Conservation (phyloP, 2,113 vertebrate genomes). For the Petrocephalus microphthalmus region DNA sequence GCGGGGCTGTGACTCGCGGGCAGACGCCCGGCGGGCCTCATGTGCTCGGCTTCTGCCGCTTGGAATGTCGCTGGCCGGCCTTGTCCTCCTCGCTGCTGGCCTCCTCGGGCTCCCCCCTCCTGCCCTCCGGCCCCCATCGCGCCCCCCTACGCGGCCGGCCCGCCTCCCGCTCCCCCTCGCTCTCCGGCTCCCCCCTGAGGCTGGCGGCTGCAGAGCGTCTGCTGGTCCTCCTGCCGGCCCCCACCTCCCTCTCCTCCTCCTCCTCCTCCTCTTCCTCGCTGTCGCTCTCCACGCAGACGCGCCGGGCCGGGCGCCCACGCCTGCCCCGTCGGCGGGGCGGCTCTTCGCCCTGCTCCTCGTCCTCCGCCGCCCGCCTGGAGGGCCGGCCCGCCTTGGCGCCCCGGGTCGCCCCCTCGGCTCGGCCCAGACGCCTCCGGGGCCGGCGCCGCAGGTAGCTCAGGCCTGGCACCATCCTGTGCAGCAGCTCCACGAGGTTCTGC, state of each 20-base stretch:
- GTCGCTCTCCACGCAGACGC: conserved; percentile 15
- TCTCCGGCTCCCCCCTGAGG: conserved; percentile 55
- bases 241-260: conserved; percentile 25
- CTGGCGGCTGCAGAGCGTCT: conserved; percentile 43
- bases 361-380: conserved; percentile 34
- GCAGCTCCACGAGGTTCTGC: conserved; percentile 78
- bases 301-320: conserved; percentile 20
- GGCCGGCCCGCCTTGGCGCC: conserved; percentile 31
- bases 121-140: conserved; percentile 16
- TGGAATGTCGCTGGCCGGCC: conserved; percentile 62
- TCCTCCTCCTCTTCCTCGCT: conserved; percentile 44
- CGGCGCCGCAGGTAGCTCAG: conserved; percentile 78
- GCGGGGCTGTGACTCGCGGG: conserved; percentile 25
- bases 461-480: conserved; percentile 82
- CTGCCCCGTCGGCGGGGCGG: conserved; percentile 24
- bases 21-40: conserved; percentile 39
- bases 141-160: not conserved
- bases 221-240: conserved; percentile 43
- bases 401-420: conserved; percentile 27
- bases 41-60: conserved; percentile 57
- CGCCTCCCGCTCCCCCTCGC: conserved; percentile 49
- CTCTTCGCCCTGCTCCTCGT: conserved; percentile 41
- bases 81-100: conserved; percentile 52
- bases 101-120: conserved; percentile 25
- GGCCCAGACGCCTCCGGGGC: conserved; percentile 61